A percentile compares a stretch with the other conserved stretches of the same genome.
These are phyloP conservation scores for Hedya salicella DNA, from an alignment of 2,888 invertebrate genomes.

Conservation along the genomic window DNA sequence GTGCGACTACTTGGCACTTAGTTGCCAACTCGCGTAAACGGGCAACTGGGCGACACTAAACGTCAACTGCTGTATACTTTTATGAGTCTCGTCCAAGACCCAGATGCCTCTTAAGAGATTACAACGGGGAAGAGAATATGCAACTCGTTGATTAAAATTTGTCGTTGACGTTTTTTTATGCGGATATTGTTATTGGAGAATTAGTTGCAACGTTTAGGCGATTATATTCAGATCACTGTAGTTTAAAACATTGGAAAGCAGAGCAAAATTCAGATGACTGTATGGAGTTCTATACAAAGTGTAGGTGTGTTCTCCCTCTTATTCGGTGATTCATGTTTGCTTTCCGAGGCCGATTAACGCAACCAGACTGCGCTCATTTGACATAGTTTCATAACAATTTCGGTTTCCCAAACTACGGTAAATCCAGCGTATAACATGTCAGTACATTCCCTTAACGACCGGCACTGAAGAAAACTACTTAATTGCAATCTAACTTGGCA, in stretches of 20 bases:
- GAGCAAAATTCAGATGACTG: too few species aligned
- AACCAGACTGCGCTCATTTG: conserved; percentile 16
- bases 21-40: conserved; percentile 71
- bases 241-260: not conserved
- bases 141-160: conserved; percentile 23
- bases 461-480: conserved; percentile 60
- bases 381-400: conserved; percentile 35
- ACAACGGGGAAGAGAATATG: conserved; percentile 50
- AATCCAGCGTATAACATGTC: conserved; percentile 35
- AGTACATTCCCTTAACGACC: conserved; percentile 43
- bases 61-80: conserved; percentile 69
- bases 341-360: not conserved
- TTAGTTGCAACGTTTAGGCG: not conserved
- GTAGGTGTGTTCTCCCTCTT: too few species aligned
- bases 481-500: conserved; percentile 76
- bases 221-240: too few species aligned
- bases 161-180: not conserved
- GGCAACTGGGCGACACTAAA: conserved; percentile 65
- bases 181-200: not conserved
- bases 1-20: conserved; percentile 75
- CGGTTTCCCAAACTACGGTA: conserved; percentile 31
- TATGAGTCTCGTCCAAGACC: conserved; percentile 59
- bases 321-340: conserved; percentile 10
- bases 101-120: conserved; percentile 68
- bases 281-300: too few species aligned